Base-by-base conservation (phyloP, 2,113 vertebrate genomes). In the Myotis davidii region DNA sequence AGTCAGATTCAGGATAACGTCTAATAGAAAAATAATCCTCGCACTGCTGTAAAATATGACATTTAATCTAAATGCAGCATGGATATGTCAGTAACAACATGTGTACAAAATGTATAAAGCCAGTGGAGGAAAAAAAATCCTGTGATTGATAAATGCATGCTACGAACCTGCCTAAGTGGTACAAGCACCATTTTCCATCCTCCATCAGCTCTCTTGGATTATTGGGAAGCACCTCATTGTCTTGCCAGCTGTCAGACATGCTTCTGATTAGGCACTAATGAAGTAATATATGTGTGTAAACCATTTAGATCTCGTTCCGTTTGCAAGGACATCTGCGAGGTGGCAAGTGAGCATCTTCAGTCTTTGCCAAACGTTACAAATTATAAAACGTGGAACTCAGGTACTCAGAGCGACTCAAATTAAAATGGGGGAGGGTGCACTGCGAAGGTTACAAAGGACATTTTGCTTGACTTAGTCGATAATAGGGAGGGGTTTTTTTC, bases 221-320 rank as follows among this genome's bases (percentile, higher is more conserved):
- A 90, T 94, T 85, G 82, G 85, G 85, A 86, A 94, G 83, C 77
- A 95, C 77, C 92, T 95, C 90, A 52, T 94, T 95, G 92, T 95
- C 97, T 95, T 96, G 88, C 96, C 97, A 98, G 95, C 95, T 98
- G 96, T 96, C 96, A 97, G 94, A 92, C 17, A 5, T 97, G 94
- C 92, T 96, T 97, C 97, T 97, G 97, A 96, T 98, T 97, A 96
- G 95, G 94, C 92, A 77, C 92, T 98, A 97, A 98, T 98, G 95
- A 95, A 93, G 90, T 97, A 96, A 96, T 96, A 97, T 97, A 97
- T 95, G 96, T 96, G 93, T 70, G 82, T 97, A 98, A 98, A 97
- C 96, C 87, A 88, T 96, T 98, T 95, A 96, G 97, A 88, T 90
- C 85, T 52, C 92, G 95, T 96, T 95, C 96, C 82, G 92, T 97